Evolutionary conservation across 2,797 vertebrate genomes (phyloP), one percentile per base, ranked within the genome.

Genomic region (Remorina albescens): DNA sequence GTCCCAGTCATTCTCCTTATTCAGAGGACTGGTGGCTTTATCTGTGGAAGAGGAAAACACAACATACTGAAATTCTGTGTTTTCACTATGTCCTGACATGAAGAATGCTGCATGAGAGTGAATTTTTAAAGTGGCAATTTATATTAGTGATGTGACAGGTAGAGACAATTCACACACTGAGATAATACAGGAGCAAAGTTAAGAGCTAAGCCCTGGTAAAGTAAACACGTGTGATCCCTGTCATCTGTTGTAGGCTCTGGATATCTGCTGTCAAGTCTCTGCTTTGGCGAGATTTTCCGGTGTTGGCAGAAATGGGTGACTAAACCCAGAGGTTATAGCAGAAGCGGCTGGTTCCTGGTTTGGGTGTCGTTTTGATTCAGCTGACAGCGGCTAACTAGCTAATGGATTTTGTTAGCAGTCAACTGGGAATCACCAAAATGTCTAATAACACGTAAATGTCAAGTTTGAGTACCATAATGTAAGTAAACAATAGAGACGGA

Each of bases 21-120:
- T 99, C 74, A 97, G 85, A 47, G 98, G 98, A 77, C 97, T 99
- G 37, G 98, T 99, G 16, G 97, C 97, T 88, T 94, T 96, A 83
- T 99, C 98, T 99, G 90, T 0, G 2, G 19, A 74, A 42, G 60
- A 70, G 18, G 47, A 68, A 80, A 49, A 82, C 2, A 28, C 2
- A 71, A 32, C 11, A 19, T 8, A 53, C 12, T 19, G 9, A 11
- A 39, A 10, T 18, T n/a, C 6, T 21, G 18, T 13, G 42, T n/a
- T 47, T 12, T 3, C 37, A 41, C 15, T 8, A 9, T 8, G 51
- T 28, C 3, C 41, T 49, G 32, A 19, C 0, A n/a, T 37, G 12
- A 28, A 36, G 21, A 19, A 19, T 4, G n/a, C n/a, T 26, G 21
- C n/a, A 8, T 25, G 19, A 8, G 25, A 16, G 25, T 16, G 13